Evolutionary conservation across 2,888 invertebrate species (phyloP).

Genomic region (Mythimna albipuncta): DNA sequence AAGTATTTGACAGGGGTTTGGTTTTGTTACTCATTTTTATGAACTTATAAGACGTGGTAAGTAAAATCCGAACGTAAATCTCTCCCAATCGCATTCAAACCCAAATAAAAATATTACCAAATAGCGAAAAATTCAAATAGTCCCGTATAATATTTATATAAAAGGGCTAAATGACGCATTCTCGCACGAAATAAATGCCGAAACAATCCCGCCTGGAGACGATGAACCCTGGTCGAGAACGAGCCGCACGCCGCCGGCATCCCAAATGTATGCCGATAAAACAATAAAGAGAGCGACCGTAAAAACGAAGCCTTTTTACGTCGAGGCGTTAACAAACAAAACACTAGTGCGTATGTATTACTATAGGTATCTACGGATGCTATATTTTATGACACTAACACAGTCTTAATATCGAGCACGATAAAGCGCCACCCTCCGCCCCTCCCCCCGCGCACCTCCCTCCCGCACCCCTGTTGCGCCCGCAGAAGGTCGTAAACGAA

Average conservation of each 20-base stretch:
- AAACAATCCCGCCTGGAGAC: conserved; percentile 43
- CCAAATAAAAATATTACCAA: conserved; percentile 59
- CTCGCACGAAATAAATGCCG: conserved; percentile 47
- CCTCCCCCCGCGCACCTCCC: too few species aligned
- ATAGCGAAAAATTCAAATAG: conserved; percentile 60
- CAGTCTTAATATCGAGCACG: conserved; percentile 72
- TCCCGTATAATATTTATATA: conserved; percentile 63
- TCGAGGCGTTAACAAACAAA: conserved; percentile 65
- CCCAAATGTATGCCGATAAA: conserved; percentile 64
- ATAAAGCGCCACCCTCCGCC: conserved; percentile 66
- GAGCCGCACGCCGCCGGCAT: conserved; percentile 46
- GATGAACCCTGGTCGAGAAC: conserved; percentile 28
- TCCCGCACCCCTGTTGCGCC: conserved; percentile 5
- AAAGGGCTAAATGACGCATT: conserved; percentile 64
- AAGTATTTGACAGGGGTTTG: not conserved
- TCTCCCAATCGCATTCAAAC: conserved; percentile 38
- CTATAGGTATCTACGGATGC: conserved; percentile 51
- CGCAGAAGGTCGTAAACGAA: conserved; percentile 57
- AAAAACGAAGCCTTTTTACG: conserved; percentile 59
- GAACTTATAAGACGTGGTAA: conserved; percentile 25
- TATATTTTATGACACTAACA: conserved; percentile 68
- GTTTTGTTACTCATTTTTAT: conserved; percentile 16
- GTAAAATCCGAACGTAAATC: conserved; percentile 47
- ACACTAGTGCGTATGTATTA: conserved; percentile 60
- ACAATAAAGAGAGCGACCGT: conserved; percentile 65